phyloP scores from a whole-genome alignment of 2,888 invertebrate species.

The Megaustenia siamemsis region DNA sequence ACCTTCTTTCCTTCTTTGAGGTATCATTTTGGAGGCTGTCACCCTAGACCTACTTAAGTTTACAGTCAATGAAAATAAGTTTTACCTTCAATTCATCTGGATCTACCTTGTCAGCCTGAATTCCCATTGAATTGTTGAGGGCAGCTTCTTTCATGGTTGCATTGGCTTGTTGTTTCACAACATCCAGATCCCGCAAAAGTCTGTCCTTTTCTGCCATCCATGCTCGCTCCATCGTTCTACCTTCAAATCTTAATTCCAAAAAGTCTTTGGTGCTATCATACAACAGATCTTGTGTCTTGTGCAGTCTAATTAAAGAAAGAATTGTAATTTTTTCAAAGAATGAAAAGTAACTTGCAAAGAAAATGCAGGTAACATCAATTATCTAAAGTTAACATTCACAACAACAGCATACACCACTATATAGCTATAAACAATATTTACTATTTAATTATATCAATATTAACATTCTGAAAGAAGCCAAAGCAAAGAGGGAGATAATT shows the following conservation, averaged over 20 bases:
- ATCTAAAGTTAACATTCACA: too few relatives aligned
- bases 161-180: constrained; percentile 66
- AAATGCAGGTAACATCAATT: too few relatives aligned
- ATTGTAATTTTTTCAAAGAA: too few relatives aligned
- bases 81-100: constrained; percentile 71
- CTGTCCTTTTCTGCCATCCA: constrained; percentile 80
- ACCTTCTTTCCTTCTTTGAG: too few relatives aligned
- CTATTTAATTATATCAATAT: too few relatives aligned
- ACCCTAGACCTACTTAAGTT: too few relatives aligned
- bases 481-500: too few relatives aligned
- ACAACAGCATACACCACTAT: too few relatives aligned
- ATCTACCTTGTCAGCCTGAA: constrained; percentile 60
- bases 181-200: constrained; percentile 76
- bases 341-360: too few relatives aligned
- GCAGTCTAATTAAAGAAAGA: constrained; percentile 68
- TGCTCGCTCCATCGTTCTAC: constrained; percentile 75
- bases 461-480: too few relatives aligned
- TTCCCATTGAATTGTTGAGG: constrained; percentile 49
- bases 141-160: constrained; percentile 60
- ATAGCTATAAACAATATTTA: too few relatives aligned
- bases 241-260: constrained; percentile 77
- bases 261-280: constrained; percentile 80
- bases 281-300: constrained; percentile 80
- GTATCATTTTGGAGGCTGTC: too few relatives aligned
- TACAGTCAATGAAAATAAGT: background rate